Evolutionary conservation across 2,888 invertebrate genomes (phyloP).

Genomic region (Trachelus troglodyta): DNA sequence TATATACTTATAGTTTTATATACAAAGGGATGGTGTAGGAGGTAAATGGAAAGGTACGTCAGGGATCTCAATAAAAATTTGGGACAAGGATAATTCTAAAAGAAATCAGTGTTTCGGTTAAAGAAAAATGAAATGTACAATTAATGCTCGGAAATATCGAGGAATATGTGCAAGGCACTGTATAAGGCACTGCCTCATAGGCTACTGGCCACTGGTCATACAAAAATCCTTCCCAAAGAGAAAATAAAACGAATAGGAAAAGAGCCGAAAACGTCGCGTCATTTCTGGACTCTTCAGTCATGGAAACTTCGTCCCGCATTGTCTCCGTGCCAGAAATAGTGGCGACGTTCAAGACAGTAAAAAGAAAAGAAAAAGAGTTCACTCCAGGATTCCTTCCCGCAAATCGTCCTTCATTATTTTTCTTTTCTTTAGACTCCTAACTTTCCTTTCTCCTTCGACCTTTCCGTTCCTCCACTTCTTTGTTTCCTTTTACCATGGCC

Average conservation of each 20-base stretch:
- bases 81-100: background rate
- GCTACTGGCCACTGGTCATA: constrained; percentile 49
- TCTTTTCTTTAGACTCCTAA: constrained; percentile 3
- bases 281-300: constrained; percentile 2
- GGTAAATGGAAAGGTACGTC: constrained; percentile 1
- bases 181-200: constrained; percentile 58
- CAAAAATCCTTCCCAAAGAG: constrained; percentile 1
- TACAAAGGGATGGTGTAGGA: constrained; percentile 13
- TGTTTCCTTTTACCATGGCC: constrained; percentile 75
- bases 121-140: constrained; percentile 9
- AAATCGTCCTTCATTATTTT: constrained; percentile 13
- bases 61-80: constrained; percentile 7
- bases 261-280: constrained; percentile 7
- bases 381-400: background rate
- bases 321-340: constrained; percentile 3
- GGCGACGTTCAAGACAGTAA: background rate
- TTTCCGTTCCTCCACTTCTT: background rate
- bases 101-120: constrained; percentile 1
- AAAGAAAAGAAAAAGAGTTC: background rate
- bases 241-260: constrained; percentile 6
- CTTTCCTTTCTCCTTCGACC: constrained; percentile 13
- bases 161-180: constrained; percentile 59
- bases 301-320: constrained; percentile 11
- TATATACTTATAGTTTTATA: constrained; percentile 40
- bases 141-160: background rate